A percentile compares a stretch with the other conserved stretches of the same genome.
phyloP scores from a whole-genome alignment of 2,797 vertebrate genomes.

The Ammospiza maritima region DNA sequence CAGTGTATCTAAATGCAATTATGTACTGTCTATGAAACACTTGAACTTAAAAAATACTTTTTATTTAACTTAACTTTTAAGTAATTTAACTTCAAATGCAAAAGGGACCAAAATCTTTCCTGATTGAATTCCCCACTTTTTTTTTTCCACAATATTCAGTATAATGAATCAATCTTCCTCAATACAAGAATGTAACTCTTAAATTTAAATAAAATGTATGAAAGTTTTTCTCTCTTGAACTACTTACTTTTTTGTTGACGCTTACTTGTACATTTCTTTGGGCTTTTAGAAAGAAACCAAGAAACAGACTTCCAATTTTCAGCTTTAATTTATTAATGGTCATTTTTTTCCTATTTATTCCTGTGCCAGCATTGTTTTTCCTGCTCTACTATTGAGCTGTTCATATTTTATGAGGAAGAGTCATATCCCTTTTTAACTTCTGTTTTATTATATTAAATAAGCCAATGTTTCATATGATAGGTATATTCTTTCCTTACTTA shows the following conservation, averaged over 20 bases:
- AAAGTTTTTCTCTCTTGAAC: accelerated
- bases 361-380: slow-evolving; percentile 29
- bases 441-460: neutral
- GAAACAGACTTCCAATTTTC: neutral
- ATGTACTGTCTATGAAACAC: neutral
- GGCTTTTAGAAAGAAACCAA: neutral
- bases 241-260: neutral
- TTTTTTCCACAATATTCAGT: accelerated
- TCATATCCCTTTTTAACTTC: neutral
- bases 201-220: neutral
- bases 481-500: neutral
- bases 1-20: neutral
- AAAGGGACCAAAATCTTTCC: neutral
- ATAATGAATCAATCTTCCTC: neutral
- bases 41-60: neutral
- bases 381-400: neutral
- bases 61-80: neutral
- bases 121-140: accelerated
- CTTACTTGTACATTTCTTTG: neutral
- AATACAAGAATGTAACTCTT: neutral
- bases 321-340: slow-evolving; percentile 7
- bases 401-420: neutral
- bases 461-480: neutral
- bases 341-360: slow-evolving; percentile 22
- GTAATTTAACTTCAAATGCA: neutral